Conservation (phyloP, 1,140 invertebrate species). For the Cydia strobilella region DNA sequence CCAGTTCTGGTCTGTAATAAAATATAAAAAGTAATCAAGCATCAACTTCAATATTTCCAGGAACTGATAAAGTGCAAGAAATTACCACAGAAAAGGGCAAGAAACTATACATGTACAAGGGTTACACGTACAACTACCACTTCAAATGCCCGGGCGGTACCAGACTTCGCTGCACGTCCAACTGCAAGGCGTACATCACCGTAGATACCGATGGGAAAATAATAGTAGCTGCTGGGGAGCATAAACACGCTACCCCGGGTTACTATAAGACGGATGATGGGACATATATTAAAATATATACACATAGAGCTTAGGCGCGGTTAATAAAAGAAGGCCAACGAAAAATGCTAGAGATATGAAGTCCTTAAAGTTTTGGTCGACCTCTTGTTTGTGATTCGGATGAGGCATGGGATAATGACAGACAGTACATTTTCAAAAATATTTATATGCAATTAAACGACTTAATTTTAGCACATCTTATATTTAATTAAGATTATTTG, state of each 20-base stretch:
- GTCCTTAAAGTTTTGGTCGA: no score
- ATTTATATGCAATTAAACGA: no score
- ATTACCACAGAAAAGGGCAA: constrained; percentile 47
- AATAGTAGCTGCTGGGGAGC: constrained; percentile 37
- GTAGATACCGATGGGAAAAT: constrained; percentile 33
- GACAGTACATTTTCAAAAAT: no score
- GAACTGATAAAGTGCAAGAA: constrained; percentile 26
- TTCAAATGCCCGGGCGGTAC: constrained; percentile 32
- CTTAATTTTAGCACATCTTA: no score
- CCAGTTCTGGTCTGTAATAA: no score
- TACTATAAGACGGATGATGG: constrained; percentile 36
- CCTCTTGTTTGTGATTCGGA: no score
- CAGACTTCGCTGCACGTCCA: constrained; percentile 51
- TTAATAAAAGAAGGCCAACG: no score
- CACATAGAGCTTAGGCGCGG: no score
- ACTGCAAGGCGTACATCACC: constrained; percentile 45
- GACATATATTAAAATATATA: constrained; percentile 37
- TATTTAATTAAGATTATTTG: no score
- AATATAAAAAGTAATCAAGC: no score
- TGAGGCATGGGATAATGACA: no score
- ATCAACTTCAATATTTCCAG: background rate
- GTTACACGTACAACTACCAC: constrained; percentile 48
- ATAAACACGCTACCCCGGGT: constrained; percentile 43
- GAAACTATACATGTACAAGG: constrained; percentile 45
- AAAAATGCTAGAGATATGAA: no score